Percentiles rank a stretch among this genome's conserved stretches.
Conservation (phyloP, 2,797 vertebrate genomes). For the Acanthiza pusilla region DNA sequence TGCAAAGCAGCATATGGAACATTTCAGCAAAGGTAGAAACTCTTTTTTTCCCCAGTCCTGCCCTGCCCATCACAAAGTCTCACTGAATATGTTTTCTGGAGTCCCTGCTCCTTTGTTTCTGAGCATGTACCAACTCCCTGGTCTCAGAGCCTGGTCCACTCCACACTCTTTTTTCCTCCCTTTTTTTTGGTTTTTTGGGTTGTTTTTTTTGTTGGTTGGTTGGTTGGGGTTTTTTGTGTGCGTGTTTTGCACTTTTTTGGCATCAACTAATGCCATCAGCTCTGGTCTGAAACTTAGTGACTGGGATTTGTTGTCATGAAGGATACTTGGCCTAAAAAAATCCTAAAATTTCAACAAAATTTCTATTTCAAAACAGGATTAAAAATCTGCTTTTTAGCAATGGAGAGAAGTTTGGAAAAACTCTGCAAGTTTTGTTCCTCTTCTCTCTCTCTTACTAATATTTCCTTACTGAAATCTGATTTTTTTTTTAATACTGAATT, state of each 20-base stretch:
- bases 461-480: not conserved
- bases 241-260: not conserved
- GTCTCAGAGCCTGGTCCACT: not conserved
- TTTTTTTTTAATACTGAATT: not conserved
- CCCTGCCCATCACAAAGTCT: not conserved
- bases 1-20: conserved; percentile 8
- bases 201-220: too few species aligned
- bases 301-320: not conserved
- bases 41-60: not conserved
- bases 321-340: not conserved
- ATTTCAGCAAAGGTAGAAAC: not conserved
- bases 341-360: not conserved
- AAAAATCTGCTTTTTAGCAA: not conserved
- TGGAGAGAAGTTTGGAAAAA: not conserved
- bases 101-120: not conserved
- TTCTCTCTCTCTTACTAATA: not conserved
- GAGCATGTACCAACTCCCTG: not conserved
- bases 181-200: too few species aligned
- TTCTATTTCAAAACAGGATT: not conserved
- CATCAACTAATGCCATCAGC: not conserved
- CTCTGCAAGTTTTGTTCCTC: not conserved
- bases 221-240: too few species aligned
- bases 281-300: not conserved
- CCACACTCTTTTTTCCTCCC: not conserved
- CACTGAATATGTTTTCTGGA: not conserved